phyloP scores from a whole-genome alignment of 1,140 invertebrate species.

The Amyelois transitella region DNA sequence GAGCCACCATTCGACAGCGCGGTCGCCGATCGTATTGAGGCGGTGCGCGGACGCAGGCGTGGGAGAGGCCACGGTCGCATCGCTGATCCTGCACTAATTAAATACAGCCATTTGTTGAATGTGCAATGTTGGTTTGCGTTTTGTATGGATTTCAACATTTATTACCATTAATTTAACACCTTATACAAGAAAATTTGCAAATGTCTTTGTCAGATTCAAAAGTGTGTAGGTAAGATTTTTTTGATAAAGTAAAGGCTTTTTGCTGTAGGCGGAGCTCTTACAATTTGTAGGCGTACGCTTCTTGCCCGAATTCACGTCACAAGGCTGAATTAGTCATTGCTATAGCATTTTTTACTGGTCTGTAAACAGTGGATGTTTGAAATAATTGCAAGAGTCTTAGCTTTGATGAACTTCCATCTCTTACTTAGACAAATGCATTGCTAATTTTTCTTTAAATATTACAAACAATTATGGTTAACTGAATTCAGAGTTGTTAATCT shows the following conservation, averaged over 20 bases:
- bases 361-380: not conserved
- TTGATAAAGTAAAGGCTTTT: conserved; percentile 24
- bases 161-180: too few relatives aligned
- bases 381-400: not conserved
- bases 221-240: too few relatives aligned
- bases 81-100: conserved; percentile 54
- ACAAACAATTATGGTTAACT: too few relatives aligned
- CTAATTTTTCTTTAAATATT: too few relatives aligned
- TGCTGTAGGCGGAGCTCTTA: conserved; percentile 60
- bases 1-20: conserved; percentile 34
- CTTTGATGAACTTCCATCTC: too few relatives aligned
- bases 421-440: too few relatives aligned
- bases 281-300: conserved; percentile 55
- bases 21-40: conserved; percentile 37
- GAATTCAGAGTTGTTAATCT: too few relatives aligned
- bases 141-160: too few relatives aligned
- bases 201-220: too few relatives aligned
- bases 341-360: conserved; percentile 1
- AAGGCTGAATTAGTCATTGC: conserved; percentile 47
- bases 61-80: conserved; percentile 38
- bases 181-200: too few relatives aligned
- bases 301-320: conserved; percentile 27
- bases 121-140: not conserved
- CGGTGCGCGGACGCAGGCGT: conserved; percentile 42
- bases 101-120: conserved; percentile 3